phyloP scores from a whole-genome alignment of 2,797 vertebrate genomes.

The Squalus acanthias region DNA sequence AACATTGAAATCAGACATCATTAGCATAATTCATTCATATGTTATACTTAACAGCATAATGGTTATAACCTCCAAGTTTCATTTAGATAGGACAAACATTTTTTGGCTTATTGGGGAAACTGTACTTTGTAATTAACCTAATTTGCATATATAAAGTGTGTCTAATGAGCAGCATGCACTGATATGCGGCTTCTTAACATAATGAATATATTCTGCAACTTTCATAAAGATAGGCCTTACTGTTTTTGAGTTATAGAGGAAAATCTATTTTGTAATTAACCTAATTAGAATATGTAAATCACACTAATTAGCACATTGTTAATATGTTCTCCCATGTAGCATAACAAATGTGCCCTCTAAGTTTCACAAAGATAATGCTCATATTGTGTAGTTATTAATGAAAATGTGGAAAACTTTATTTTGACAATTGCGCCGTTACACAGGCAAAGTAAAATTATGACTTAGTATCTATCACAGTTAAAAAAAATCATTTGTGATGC shows the following conservation, averaged over 20 bases:
- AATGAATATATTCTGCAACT: constrained; percentile 37
- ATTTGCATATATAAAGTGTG: constrained; percentile 37
- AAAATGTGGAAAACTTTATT: constrained; percentile 29
- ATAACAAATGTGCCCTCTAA: constrained; percentile 38
- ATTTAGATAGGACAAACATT: constrained; percentile 35
- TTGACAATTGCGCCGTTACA: not conserved
- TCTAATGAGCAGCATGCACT: constrained; percentile 33
- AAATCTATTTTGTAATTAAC: constrained; percentile 39
- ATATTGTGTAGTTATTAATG: constrained; percentile 29
- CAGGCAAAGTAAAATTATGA: not conserved
- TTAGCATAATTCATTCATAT: constrained; percentile 34
- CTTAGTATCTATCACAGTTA: not conserved
- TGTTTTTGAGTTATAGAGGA: constrained; percentile 37
- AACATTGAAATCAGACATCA: constrained; percentile 6
- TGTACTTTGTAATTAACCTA: constrained; percentile 36
- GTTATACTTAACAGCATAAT: constrained; percentile 30
- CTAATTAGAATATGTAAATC: constrained; percentile 38
- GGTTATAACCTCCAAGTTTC: constrained; percentile 31
- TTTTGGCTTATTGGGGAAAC: constrained; percentile 37
- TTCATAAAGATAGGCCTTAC: constrained; percentile 35
- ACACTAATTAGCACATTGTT: constrained; percentile 36
- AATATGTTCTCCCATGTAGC: constrained; percentile 37
- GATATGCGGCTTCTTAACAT: constrained; percentile 37
- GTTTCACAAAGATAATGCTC: constrained; percentile 34
- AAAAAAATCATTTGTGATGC: not conserved